Percentiles rank a stretch among this genome's conserved stretches.
These are phyloP conservation scores for Iguana delicatissima DNA, from an alignment of 2,797 vertebrate genomes.

Conservation along the genomic window DNA sequence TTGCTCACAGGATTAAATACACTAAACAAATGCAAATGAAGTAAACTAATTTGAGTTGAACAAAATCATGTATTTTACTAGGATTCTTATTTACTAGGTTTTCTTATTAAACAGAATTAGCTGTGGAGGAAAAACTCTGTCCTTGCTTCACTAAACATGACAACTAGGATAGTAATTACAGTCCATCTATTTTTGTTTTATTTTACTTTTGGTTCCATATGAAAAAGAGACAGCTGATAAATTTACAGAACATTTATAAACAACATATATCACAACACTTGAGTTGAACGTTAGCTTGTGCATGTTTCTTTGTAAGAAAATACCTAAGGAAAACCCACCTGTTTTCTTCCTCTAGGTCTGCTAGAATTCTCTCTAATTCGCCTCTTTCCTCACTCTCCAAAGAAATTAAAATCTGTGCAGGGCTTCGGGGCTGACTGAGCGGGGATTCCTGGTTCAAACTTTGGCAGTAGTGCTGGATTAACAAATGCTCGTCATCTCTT, in stretches of 20 bases:
- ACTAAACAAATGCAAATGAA: background rate
- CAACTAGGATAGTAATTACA: constrained; percentile 1
- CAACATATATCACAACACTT: constrained; percentile 38
- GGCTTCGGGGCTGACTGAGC: constrained; percentile 97
- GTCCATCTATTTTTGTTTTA: constrained; percentile 34
- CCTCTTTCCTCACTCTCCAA: constrained; percentile 98
- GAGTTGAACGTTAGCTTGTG: background rate
- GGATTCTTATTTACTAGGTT: too few relatives aligned
- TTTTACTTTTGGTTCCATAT: too few relatives aligned
- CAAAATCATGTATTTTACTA: too few relatives aligned
- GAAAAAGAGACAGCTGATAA: constrained; percentile 45
- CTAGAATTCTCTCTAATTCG: constrained; percentile 96
- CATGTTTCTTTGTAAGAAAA: background rate
- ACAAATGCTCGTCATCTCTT: constrained; percentile 99
- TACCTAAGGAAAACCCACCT: constrained; percentile 82
- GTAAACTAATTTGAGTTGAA: too few relatives aligned
- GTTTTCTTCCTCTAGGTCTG: constrained; percentile 98
- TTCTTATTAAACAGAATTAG: too few relatives aligned
- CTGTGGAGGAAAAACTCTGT: too few relatives aligned
- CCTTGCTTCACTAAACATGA: constrained; percentile 23
- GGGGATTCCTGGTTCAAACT: constrained; percentile 99
- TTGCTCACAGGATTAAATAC: background rate
- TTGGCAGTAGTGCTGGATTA: constrained; percentile 99
- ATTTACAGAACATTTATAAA: constrained; percentile 56
- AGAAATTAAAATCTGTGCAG: constrained; percentile 99